Percentiles rank a stretch among this genome's conserved stretches.
These are phyloP conservation scores for Lepidonotus clava DNA, from an alignment of 2,888 invertebrate species.

Conservation along the genomic window DNA sequence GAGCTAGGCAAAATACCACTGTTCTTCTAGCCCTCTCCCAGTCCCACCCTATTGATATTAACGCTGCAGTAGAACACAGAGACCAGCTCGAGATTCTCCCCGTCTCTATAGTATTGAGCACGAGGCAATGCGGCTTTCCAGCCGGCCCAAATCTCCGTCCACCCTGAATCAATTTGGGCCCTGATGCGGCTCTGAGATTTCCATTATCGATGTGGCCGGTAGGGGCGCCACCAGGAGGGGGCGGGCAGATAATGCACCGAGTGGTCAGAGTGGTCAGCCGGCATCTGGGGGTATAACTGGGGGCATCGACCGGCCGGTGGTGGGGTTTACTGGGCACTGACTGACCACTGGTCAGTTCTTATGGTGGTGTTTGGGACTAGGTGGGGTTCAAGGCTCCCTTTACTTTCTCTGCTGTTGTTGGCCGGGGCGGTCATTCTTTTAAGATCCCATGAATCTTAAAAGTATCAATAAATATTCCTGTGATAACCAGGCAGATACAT, in stretches of 20 bases:
- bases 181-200: slow-evolving; percentile 30
- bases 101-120: too few species aligned
- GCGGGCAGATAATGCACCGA: background rate
- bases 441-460: too few species aligned
- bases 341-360: background rate
- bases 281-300: background rate
- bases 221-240: background rate
- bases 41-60: too few species aligned
- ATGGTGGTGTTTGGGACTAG: background rate
- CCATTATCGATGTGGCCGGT: background rate
- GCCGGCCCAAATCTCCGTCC: background rate
- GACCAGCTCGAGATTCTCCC: too few species aligned
- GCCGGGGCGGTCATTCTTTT: background rate
- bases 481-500: too few species aligned
- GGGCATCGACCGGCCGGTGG: background rate
- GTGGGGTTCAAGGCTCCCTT: background rate
- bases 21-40: too few species aligned
- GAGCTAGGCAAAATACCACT: too few species aligned
- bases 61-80: too few species aligned
- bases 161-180: slow-evolving; percentile 18
- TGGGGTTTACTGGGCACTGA: background rate
- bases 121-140: too few species aligned
- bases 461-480: too few species aligned
- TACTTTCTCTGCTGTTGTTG: background rate
- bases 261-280: slow-evolving; percentile 30